Evolutionary conservation across 1,140 invertebrate genomes (phyloP), one percentile per base, ranked within the genome.

Genomic region (Drosophila sulfurigaster): DNA sequence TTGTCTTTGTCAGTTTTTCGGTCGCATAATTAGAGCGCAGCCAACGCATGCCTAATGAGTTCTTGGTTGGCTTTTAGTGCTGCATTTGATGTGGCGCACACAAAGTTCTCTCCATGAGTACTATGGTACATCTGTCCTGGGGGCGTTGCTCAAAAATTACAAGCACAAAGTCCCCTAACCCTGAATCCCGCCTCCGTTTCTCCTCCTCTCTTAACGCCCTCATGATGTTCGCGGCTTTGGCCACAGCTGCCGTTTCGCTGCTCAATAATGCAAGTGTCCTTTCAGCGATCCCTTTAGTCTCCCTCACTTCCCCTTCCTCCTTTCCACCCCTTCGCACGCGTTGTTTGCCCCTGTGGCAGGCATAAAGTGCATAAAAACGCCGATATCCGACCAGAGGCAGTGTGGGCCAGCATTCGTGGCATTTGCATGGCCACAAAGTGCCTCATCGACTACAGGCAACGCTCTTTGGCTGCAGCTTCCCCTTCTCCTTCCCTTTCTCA

Each of bases 11-110:
- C 62, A 46, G 41, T 32, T 64, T 73, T 60, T 52, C 32, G 64
- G 67, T 59, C 43, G 52, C 62, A 78, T 87, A 87, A 87, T 88
- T 87, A 83, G 83, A 83, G 67, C 68, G 57, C 64, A 54, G 70
- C 68, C 62, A 57, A 65, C 78, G 83, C 83, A 83, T 78, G 80
- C 70, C 80, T 87, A 87, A 87, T 88, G 85, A 87, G 77, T 80
- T 63, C 45, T 62, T 67, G 83, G 52, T 69, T 63, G 59, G 67
- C 76, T 80, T 88, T 86, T 58, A 69, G 54, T 64, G 56, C 73
- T 88, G 78, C 74, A 76, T 78, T 83, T 88, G 83, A 88, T 82
- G 69, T 38, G 35, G 68, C 60, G 46, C 57, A 74, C 51, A 54
- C 48, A 46, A 46, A 60, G 65, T 57, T 63, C 51, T 66, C 66